Conservation (phyloP, 1,140 invertebrate genomes). For the Solen grandis region DNA sequence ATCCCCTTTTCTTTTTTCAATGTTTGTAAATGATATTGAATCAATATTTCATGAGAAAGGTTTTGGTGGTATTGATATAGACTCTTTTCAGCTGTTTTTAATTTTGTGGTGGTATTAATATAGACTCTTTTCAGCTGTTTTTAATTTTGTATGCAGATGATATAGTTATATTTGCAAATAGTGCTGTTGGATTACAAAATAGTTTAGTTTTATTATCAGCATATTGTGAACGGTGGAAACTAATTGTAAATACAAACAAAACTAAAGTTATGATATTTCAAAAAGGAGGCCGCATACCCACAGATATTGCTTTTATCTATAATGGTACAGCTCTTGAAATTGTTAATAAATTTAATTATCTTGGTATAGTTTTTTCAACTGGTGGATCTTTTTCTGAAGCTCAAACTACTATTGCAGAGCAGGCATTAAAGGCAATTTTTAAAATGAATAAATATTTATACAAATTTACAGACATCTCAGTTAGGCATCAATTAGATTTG, state of each 20-base stretch:
- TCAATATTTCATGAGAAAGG: too few relatives aligned
- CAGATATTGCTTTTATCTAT: slow-evolving; percentile 2
- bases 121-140: slow-evolving; percentile 3
- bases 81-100: slow-evolving; percentile 21
- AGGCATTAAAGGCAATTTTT: too few relatives aligned
- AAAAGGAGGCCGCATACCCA: not conserved
- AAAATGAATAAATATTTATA: too few relatives aligned
- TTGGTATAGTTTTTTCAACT: too few relatives aligned
- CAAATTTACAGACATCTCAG: too few relatives aligned
- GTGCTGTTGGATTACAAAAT: slow-evolving; percentile 12
- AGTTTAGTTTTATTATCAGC: not conserved
- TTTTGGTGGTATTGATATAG: slow-evolving; percentile 24
- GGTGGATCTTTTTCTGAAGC: too few relatives aligned
- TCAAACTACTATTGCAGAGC: not conserved
- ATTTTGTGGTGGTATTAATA: slow-evolving; percentile 32
- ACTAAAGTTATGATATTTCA: slow-evolving; percentile 2
- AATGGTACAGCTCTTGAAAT: not conserved
- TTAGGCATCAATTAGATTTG: too few relatives aligned
- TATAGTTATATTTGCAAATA: not conserved
- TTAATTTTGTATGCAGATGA: not conserved
- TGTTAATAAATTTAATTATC: not conserved
- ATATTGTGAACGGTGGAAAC: slow-evolving; percentile 24
- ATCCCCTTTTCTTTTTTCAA: too few relatives aligned
- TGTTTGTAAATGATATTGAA: too few relatives aligned
- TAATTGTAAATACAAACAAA: not conserved